Conservation (phyloP, 2,113 vertebrate species). For the Forbesichthys agassizii region DNA sequence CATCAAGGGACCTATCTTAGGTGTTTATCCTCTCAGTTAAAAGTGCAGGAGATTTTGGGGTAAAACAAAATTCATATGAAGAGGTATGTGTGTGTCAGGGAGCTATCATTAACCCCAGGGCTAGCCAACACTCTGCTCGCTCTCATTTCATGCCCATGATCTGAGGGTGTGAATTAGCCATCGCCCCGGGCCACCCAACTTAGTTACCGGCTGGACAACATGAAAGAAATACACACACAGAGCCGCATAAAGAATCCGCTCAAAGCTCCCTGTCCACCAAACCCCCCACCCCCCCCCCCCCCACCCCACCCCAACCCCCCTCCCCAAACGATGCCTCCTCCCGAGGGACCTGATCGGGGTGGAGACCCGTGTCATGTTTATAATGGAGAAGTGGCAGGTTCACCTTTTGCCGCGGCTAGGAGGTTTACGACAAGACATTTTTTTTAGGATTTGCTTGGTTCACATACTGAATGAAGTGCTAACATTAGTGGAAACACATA, state of each 20-base stretch:
- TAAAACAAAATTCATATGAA: constrained; percentile 77
- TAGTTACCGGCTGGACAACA: constrained; percentile 79
- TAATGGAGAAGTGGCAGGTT: constrained; percentile 62
- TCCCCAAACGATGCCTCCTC: constrained; percentile 56
- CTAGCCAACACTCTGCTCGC: constrained; percentile 68
- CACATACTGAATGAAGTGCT: constrained; percentile 40
- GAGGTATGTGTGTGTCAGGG: constrained; percentile 40
- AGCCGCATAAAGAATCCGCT: constrained; percentile 81
- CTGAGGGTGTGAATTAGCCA: constrained; percentile 81
- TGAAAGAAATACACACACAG: constrained; percentile 82
- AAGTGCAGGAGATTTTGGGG: constrained; percentile 56
- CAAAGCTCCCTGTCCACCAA: constrained; percentile 47
- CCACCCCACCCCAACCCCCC: constrained; percentile 29
- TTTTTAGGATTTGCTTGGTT: constrained; percentile 57
- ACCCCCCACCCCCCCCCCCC: constrained; percentile 10
- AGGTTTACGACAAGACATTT: constrained; percentile 53
- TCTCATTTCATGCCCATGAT: constrained; percentile 84
- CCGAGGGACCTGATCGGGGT: constrained; percentile 45
- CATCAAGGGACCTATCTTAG: constrained; percentile 33
- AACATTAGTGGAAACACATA: background rate
- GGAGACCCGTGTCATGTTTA: constrained; percentile 59
- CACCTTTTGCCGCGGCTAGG: constrained; percentile 56
- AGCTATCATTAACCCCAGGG: constrained; percentile 78
- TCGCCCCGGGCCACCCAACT: constrained; percentile 73
- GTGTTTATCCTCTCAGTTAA: constrained; percentile 22